Evolutionary conservation across 2,797 vertebrate genomes (phyloP), one percentile per base, ranked within the genome.

Genomic region (Meriones psammophilus): DNA sequence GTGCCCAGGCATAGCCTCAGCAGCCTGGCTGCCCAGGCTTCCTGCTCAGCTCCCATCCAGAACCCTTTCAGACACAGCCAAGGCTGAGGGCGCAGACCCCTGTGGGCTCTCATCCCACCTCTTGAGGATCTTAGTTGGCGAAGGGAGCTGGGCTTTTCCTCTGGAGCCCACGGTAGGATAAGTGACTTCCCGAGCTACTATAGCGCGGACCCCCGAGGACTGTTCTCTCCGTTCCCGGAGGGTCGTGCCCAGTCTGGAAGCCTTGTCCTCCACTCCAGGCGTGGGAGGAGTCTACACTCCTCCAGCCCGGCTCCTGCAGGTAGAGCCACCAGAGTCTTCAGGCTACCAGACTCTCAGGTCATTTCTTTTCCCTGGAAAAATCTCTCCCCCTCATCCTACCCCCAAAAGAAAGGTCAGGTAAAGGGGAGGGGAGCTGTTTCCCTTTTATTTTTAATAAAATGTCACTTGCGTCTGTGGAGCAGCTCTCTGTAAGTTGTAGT

Each of bases 391-490:
- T 9, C 83, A 8, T 17, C 95, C 50, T 50, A 97, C 97, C 92
- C 50, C 3, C 0, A 91, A 97, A 96, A 97, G 97, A 98, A 98
- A 98, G 98, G 98, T 98, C 98, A 98, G 80, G 93, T 73, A 90
- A 98, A 80, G 97, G 97, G 97, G 98, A 96, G 98, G 85, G 97
- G 97, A 97, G 97, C 97, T 97, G 9, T 94, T 97, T 98, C 96
- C 97, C 96, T 58, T 98, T 98, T 98, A 98, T 98, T 99, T 98
- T 98, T 98, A 99, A 99, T 99, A 99, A 99, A 99, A 99, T 98
- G 98, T 98, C 99, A 99, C 99, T 99, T 99, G 99, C 98, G 98
- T 98, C 98, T 98, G 98, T 98, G 98, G 97, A 99, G 96, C 99
- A 98, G 98, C 98, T 98, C 88, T 89, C 98, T 98, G 97, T 99